These are phyloP conservation scores for Microctenopoma stevenorrisi DNA, from an alignment of 2,797 vertebrate genomes.

Conservation along the genomic window DNA sequence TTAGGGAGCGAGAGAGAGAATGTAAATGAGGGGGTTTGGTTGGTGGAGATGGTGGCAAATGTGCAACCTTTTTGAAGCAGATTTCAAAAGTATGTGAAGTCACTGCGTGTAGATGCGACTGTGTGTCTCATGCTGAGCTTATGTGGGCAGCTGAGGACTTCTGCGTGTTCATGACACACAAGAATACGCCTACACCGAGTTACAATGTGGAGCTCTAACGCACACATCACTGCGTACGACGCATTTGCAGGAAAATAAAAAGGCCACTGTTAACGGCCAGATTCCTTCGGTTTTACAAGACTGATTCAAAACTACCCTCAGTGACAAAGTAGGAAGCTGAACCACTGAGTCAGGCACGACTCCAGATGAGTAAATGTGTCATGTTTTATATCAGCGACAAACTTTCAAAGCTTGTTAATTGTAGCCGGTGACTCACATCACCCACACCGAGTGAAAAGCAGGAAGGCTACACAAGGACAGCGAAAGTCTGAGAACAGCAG, in stretches of 20 bases:
- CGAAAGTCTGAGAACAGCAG: neutral
- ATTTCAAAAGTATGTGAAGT: slow-evolving; percentile 36
- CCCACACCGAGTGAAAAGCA: neutral
- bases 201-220: slow-evolving; percentile 11
- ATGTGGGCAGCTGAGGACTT: slow-evolving; percentile 38
- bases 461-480: neutral
- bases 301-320: slow-evolving; percentile 11
- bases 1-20: neutral
- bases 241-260: neutral
- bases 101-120: slow-evolving; percentile 2
- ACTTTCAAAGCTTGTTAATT: slow-evolving; percentile 5
- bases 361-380: neutral
- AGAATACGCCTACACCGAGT: slow-evolving; percentile 26
- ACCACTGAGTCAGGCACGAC: neutral
- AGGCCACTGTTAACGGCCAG: neutral
- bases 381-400: slow-evolving; percentile 16
- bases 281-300: slow-evolving; percentile 2
- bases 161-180: slow-evolving; percentile 18
- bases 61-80: slow-evolving; percentile 30
- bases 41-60: slow-evolving; percentile 1
- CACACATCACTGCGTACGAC: slow-evolving; percentile 14
- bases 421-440: slow-evolving; percentile 37
- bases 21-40: slow-evolving; percentile 9
- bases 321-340: slow-evolving; percentile 9
- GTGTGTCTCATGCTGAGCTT: slow-evolving; percentile 22